phyloP scores from a whole-genome alignment of 2,888 invertebrate genomes.

The Brenthis ino region DNA sequence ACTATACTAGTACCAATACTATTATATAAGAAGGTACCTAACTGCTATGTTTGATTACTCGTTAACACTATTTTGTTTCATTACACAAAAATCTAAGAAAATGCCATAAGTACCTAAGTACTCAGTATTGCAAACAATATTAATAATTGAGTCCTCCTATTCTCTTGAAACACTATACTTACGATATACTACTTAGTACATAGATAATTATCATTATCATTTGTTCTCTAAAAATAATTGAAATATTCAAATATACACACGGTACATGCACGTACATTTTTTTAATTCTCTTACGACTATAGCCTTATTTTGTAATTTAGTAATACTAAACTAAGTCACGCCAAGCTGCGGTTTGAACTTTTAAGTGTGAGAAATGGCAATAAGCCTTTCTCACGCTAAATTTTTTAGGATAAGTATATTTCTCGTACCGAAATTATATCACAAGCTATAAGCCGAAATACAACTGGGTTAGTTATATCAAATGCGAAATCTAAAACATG shows the following conservation, averaged over 20 bases:
- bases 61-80: too few relatives aligned
- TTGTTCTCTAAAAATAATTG: too few relatives aligned
- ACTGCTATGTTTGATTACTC: too few relatives aligned
- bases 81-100: too few relatives aligned
- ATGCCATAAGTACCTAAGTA: too few relatives aligned
- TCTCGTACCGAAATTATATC: conserved; percentile 22
- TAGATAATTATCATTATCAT: too few relatives aligned
- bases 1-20: too few relatives aligned
- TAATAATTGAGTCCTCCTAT: too few relatives aligned
- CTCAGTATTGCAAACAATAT: too few relatives aligned
- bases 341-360: conserved; percentile 17
- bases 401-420: conserved; percentile 6
- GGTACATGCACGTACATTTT: not conserved
- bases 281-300: not conserved
- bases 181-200: too few relatives aligned
- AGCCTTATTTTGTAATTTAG: not conserved
- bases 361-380: conserved; percentile 15
- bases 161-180: too few relatives aligned
- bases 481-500: not conserved
- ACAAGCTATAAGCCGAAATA: conserved; percentile 15
- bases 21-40: too few relatives aligned
- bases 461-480: conserved; percentile 14
- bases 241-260: not conserved
- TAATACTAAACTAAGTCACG: not conserved
- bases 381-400: conserved; percentile 29